Percentiles rank a stretch among this genome's conserved stretches.
phyloP scores from a whole-genome alignment of 1,140 invertebrate genomes.

The Geopemphigus sp. region DNA sequence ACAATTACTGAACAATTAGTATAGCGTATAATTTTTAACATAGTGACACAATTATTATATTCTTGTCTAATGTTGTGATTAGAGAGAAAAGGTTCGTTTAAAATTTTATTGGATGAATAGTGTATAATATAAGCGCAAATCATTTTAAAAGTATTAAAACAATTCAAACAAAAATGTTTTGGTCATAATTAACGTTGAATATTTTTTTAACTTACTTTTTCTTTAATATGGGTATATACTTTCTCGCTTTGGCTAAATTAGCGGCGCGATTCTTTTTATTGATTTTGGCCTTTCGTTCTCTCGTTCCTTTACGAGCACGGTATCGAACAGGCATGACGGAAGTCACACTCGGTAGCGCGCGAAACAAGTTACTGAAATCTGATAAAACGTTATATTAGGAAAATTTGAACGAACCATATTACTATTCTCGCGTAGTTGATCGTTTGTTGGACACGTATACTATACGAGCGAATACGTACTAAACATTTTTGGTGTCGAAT shows the following conservation, averaged over 20 bases:
- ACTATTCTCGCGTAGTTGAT: background rate
- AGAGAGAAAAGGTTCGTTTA: background rate
- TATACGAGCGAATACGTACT: background rate
- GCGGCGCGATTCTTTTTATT: slow-evolving; percentile 41
- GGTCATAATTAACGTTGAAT: no score
- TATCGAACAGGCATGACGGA: slow-evolving; percentile 30
- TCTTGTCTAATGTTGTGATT: no score
- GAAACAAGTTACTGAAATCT: slow-evolving; percentile 29
- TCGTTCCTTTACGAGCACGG: slow-evolving; percentile 48
- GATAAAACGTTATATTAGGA: background rate
- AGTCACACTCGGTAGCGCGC: slow-evolving; percentile 2
- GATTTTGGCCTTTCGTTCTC: slow-evolving; percentile 50
- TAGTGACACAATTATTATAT: no score
- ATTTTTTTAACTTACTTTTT: slow-evolving; percentile 18
- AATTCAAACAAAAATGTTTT: no score
- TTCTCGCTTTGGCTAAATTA: slow-evolving; percentile 42
- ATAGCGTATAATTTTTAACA: no score
- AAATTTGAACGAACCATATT: background rate
- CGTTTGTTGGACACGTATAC: no score
- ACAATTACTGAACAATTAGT: no score
- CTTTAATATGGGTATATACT: slow-evolving; percentile 30
- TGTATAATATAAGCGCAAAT: no score
- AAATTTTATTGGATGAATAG: no score
- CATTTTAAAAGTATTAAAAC: background rate
- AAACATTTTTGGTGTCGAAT: slow-evolving; percentile 4